phyloP scores from a whole-genome alignment of 1,140 invertebrate genomes.

The Bombus confusus region DNA sequence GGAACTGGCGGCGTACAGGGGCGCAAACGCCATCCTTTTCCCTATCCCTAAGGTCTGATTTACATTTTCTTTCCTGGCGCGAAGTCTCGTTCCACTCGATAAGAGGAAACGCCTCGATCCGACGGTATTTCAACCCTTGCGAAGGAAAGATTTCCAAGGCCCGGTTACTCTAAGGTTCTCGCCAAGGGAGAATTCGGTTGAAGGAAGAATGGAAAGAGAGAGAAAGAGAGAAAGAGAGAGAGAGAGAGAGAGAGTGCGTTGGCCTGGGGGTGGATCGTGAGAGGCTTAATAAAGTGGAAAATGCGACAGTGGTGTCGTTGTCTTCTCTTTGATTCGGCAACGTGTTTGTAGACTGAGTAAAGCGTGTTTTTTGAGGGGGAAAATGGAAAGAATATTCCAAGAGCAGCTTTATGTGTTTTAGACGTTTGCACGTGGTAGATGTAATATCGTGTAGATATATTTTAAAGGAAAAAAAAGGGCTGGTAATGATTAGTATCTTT shows the following conservation, averaged over 20 bases:
- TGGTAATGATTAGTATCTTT: constrained; percentile 11
- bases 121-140: constrained; percentile 70
- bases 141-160: constrained; percentile 52
- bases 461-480: neutral
- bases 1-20: neutral
- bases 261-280: constrained; percentile 8
- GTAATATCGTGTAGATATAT: neutral
- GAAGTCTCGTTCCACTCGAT: constrained; percentile 70
- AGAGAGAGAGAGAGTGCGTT: neutral
- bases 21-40: constrained; percentile 63
- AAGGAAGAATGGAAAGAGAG: too few species aligned
- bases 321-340: constrained; percentile 14
- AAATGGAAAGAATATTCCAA: neutral
- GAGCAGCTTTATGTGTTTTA: neutral
- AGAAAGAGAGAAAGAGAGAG: neutral
- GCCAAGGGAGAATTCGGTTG: neutral
- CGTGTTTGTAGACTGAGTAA: neutral
- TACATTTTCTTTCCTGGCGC: constrained; percentile 77
- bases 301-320: constrained; percentile 21
- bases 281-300: constrained; percentile 50
- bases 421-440: too few species aligned
- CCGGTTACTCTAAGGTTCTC: neutral
- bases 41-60: constrained; percentile 70
- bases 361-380: neutral
- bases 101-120: constrained; percentile 73